phyloP scores from a whole-genome alignment of 2,888 invertebrate species.

The Agrilus cyanescens region DNA sequence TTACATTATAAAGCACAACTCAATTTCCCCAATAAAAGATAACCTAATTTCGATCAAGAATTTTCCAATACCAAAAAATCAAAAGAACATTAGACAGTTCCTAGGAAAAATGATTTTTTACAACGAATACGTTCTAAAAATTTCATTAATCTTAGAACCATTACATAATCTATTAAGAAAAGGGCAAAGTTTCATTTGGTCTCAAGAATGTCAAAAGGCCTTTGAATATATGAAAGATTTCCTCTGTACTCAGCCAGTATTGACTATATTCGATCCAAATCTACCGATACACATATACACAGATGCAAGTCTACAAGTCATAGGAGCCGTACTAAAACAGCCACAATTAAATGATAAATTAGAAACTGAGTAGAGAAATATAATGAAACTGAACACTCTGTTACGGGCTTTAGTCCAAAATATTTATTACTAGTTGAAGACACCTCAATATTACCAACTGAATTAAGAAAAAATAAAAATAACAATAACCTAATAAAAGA shows the following conservation, averaged over 20 bases:
- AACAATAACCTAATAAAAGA: background rate
- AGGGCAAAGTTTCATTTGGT: conserved; percentile 5
- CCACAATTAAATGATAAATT: no score
- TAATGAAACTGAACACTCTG: no score
- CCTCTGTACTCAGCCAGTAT: conserved; percentile 7
- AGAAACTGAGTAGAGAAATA: no score
- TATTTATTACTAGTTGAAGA: no score
- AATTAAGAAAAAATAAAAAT: no score
- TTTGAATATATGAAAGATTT: conserved; percentile 3
- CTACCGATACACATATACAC: no score
- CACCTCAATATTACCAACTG: no score
- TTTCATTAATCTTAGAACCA: conserved; percentile 2
- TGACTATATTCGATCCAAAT: no score
- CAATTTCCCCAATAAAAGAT: conserved; percentile 5
- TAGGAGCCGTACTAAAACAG: no score
- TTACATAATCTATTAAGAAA: conserved; percentile 8
- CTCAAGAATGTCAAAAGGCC: background rate
- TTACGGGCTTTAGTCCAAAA: no score
- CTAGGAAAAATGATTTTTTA: conserved; percentile 2
- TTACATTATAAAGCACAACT: conserved; percentile 14
- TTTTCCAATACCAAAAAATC: background rate
- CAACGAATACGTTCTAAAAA: background rate
- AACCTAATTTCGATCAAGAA: background rate
- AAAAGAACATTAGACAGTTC: background rate
- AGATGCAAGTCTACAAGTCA: no score